These are phyloP conservation scores for Branchellion lobata DNA, from an alignment of 2,888 invertebrate genomes.

Conservation along the genomic window DNA sequence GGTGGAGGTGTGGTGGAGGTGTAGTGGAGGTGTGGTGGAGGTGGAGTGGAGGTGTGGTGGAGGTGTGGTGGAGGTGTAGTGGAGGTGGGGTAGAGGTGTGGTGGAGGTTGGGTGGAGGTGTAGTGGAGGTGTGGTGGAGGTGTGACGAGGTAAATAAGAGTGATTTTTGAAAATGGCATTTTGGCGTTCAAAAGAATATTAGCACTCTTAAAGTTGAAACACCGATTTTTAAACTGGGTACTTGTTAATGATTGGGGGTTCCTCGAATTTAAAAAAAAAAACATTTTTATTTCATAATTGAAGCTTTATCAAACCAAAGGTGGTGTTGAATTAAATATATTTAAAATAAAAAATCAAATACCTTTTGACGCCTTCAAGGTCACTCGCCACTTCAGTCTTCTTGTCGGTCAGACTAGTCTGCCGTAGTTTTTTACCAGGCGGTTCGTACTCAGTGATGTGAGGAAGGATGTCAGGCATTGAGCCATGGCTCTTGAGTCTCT, in stretches of 20 bases:
- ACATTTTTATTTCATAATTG: background rate
- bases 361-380: conserved; percentile 3
- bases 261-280: background rate
- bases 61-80: too few relatives aligned
- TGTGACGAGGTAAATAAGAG: too few relatives aligned
- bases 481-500: conserved; percentile 14
- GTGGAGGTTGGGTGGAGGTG: too few relatives aligned
- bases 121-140: too few relatives aligned
- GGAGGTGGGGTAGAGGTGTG: too few relatives aligned
- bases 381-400: background rate
- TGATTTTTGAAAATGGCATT: too few relatives aligned
- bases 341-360: conserved; percentile 19
- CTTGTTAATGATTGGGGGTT: too few relatives aligned
- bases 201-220: too few relatives aligned
- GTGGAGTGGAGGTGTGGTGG: too few relatives aligned
- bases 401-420: conserved; percentile 35
- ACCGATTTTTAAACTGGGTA: too few relatives aligned
- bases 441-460: conserved; percentile 6
- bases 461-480: conserved; percentile 17
- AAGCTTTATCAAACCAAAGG: background rate
- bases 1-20: background rate
- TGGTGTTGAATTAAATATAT: too few relatives aligned
- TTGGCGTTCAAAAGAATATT: too few relatives aligned
- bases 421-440: conserved; percentile 31
- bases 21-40: background rate